Evolutionary conservation across 2,113 vertebrate genomes (phyloP).

Genomic region (Thunnus thynnus): DNA sequence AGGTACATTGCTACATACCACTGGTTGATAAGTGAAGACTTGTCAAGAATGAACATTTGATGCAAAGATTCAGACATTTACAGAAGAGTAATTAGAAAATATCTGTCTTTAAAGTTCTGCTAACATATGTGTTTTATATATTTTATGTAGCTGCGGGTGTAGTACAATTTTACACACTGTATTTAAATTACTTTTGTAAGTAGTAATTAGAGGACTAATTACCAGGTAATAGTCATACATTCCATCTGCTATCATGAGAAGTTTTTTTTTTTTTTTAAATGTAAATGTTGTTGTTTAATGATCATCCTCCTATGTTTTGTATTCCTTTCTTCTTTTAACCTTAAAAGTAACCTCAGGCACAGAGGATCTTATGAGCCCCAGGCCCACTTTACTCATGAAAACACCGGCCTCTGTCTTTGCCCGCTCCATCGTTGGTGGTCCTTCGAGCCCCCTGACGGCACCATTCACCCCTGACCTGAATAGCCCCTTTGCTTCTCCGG

Average conservation of each 20-base stretch:
- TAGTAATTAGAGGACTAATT: background rate
- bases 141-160: background rate
- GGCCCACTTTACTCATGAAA: slow-evolving; percentile 70
- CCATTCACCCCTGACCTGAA: slow-evolving; percentile 85
- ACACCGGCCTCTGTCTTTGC: slow-evolving; percentile 84
- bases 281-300: background rate
- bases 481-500: slow-evolving; percentile 85
- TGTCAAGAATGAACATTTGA: too few species aligned
- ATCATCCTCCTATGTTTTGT: too few species aligned
- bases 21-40: background rate
- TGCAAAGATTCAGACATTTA: too few species aligned
- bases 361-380: slow-evolving; percentile 86
- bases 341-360: slow-evolving; percentile 70
- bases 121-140: background rate
- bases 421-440: slow-evolving; percentile 80
- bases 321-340: background rate
- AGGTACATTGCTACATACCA: slow-evolving; percentile 54
- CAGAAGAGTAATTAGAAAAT: too few species aligned
- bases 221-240: background rate
- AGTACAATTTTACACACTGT: background rate
- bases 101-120: too few species aligned
- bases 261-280: background rate
- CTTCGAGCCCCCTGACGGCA: slow-evolving; percentile 77
- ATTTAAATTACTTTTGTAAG: background rate
- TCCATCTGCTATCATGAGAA: background rate